Evolutionary conservation across 2,113 vertebrate species (phyloP), one percentile per base, ranked within the genome.

Genomic region (Cervus canadensis): DNA sequence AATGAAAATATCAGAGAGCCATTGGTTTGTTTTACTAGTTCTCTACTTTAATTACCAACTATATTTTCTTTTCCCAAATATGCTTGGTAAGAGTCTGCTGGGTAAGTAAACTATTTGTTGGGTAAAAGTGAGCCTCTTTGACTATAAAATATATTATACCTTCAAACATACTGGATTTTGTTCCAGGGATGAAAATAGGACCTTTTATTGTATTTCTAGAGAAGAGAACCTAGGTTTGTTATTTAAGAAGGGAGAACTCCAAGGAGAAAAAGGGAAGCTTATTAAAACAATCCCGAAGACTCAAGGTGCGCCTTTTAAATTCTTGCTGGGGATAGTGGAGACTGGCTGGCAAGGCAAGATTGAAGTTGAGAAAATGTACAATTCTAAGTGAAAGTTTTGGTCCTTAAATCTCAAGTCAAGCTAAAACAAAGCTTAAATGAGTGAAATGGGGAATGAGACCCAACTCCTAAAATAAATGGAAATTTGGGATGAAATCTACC

Each of bases 131-230:
- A 86, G 85, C n/a, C n/a, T 74, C 48, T 95, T 85, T 88, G 43
- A 87, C 43, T 88, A 2, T 96, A 95, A 97, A 96, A 92, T 92
- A 64, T 84, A 93, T 95, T 95, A 56, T 43, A 87, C 54, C 43
- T 96, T 96, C 60, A 96, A 84, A 97, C 93, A 87, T 97, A 54
- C 9, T 91, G 94, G 43, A 43, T 95, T 96, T 93, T 17, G 59
- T 82, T 94, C 84, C 81, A 89, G 13, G 88, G 81, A 59, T 94
- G 71, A 86, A 98, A 97, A 94, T 92, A 91, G 48, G 15, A 82
- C 15, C 50, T 87, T 74, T 94, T 94, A 78, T 64, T 86, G 54
- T 62, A 82, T 87, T 97, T 96, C n/a, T 92, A 97, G 87, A 59
- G 67, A 92, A 83, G 26, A 71, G 43, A 74, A 62, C 71, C 43